phyloP scores from a whole-genome alignment of 2,797 vertebrate species.

The Varecia variegata region DNA sequence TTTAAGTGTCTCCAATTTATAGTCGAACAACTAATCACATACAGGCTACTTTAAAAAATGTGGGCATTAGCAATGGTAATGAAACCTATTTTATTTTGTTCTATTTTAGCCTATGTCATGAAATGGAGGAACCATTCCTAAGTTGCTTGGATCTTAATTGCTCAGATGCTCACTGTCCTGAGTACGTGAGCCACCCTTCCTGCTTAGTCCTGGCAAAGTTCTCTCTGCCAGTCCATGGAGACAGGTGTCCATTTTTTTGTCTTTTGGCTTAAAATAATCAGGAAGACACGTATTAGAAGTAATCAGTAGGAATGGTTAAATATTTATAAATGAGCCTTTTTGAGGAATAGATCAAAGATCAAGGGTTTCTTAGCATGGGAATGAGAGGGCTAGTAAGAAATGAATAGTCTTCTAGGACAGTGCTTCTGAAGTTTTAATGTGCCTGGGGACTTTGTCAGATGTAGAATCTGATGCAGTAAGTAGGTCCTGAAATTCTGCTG shows the following conservation, averaged over 20 bases:
- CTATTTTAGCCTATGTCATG: background rate
- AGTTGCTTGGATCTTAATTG: background rate
- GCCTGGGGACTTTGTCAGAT: background rate
- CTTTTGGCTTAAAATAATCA: background rate
- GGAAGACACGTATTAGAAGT: background rate
- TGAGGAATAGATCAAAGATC: background rate
- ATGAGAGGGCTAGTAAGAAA: background rate
- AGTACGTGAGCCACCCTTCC: background rate
- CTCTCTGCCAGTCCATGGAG: background rate
- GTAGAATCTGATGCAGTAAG: background rate
- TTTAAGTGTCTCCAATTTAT: background rate
- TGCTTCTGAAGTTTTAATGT: background rate
- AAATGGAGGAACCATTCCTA: background rate
- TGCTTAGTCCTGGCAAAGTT: background rate
- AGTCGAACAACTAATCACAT: background rate
- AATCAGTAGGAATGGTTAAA: background rate
- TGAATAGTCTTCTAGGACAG: background rate
- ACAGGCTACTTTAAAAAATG: background rate
- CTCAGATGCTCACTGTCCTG: background rate
- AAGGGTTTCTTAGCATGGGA: background rate
- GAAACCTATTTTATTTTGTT: background rate
- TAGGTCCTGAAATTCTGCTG: background rate
- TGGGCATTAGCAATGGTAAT: background rate
- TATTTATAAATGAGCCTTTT: background rate
- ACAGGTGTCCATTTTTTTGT: background rate